Base-by-base conservation (phyloP, 2,113 vertebrate genomes). In the Cryptomyrus ogoouensis region DNA sequence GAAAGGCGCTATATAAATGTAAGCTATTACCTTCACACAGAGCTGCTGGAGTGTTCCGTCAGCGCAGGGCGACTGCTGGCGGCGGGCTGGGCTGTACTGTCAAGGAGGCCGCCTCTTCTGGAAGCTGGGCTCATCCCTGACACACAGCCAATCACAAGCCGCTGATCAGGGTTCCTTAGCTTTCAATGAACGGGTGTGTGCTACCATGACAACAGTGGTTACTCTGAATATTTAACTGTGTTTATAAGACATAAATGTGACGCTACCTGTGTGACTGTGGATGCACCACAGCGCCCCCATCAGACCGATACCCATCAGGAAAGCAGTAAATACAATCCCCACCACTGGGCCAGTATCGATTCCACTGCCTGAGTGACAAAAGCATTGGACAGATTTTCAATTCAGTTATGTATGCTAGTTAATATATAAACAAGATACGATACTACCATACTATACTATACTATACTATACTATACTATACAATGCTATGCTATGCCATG, bases 201-300 rank as follows among this genome's bases (percentile, higher is more conserved):
- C 70, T 17, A 39, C 35, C 10, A 77, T 77, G 35, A 77, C 2
- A 77, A 24, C 31, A 17, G 35, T 39, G 9, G 70, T 17, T 39
- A 46, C 13, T 50, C 46, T 9, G 46, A 77, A 77, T 39, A 39
- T 39, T n/a, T n/a, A 50, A 27, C 44, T 47, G 47, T 47, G 47
- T 21, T 84, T 12, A 47, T 84, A 24, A 85, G 12, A 85, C 83
- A 85, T n/a, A 50, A 47, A n/a, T 21, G 85, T 19, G 3, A 31
- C 0, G 0, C 89, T 93, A 97, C 97, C 95, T 92, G 96, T 96
- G 49, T 92, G 91, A n/a, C 91, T 92, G 89, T 95, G 95, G 92
- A 96, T 96, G 91, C 93, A 96, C 96, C 96, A 97, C 90, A 97
- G 90, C 3, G 91, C 95, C 35, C 94, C 96, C 93, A 94, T 95